Percentiles rank a stretch among this genome's conserved stretches.
These are phyloP conservation scores for Oncorhynchus tshawytscha DNA, from an alignment of 2,113 vertebrate species.

Conservation along the genomic window DNA sequence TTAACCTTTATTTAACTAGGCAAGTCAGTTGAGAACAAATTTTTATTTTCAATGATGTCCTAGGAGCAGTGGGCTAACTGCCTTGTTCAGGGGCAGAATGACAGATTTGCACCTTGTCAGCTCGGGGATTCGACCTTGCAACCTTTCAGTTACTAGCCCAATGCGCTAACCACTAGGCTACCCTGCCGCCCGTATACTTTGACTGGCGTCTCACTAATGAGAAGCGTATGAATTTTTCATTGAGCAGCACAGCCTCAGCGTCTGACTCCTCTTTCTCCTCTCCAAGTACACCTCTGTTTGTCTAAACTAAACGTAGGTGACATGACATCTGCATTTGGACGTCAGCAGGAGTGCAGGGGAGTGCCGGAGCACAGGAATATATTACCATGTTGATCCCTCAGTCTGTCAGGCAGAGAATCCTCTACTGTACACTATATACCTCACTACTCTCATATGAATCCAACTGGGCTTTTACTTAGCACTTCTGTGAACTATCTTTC, in stretches of 20 bases:
- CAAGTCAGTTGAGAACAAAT: no score
- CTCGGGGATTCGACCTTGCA: no score
- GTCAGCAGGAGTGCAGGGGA: constrained; percentile 36
- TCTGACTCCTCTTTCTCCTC: constrained; percentile 28
- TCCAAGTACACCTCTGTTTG: constrained; percentile 46
- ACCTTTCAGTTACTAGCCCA: no score
- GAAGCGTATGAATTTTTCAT: constrained; percentile 93
- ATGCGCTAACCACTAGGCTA: no score
- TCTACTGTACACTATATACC: neutral
- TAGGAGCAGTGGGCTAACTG: no score
- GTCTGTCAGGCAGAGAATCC: constrained; percentile 30
- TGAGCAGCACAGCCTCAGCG: constrained; percentile 36
- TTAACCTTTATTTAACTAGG: no score
- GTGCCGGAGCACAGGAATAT: constrained; percentile 33
- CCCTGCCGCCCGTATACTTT: constrained; percentile 66
- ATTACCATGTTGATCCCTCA: constrained; percentile 41
- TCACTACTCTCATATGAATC: constrained; percentile 6
- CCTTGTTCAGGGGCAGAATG: no score
- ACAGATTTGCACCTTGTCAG: no score
- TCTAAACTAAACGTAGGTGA: constrained; percentile 59
- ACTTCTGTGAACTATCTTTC: constrained; percentile 18
- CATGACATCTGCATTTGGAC: constrained; percentile 55
- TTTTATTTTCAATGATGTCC: no score
- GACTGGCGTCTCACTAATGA: constrained; percentile 88
- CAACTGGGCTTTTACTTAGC: constrained; percentile 19